Evolutionary conservation across 2,113 vertebrate genomes (phyloP), one percentile per base, ranked within the genome.

Genomic region (Dicentrarchus labrax): DNA sequence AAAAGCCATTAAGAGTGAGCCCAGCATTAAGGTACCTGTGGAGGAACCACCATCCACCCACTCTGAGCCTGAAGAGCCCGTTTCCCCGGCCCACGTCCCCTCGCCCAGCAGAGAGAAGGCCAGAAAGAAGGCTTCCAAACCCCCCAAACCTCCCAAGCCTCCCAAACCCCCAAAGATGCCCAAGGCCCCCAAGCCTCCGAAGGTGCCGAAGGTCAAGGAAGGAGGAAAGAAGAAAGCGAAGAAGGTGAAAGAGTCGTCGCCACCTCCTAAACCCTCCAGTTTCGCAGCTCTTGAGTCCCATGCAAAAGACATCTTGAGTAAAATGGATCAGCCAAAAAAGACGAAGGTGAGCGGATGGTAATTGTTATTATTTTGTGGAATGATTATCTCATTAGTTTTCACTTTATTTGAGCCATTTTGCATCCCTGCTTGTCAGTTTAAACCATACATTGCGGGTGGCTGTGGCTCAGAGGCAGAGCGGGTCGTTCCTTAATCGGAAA

Each of bases 261-360:
- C 94, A 9, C 96, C 96, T 0, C 96, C 96, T 16, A 97, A 97
- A 92, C 96, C 97, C 78, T 98, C 97, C 17, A 96, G 97, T 79
- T 95, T 99, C 0, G 97, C 98, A 73, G 95, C 98, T 71, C 95
- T 98, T 0, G 98, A 99, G 94, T 97, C 98, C 22, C 98, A 99
- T 67, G 97, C 97, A 0, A 99, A 99, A 90, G 98, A 99, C 89
- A 97, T 98, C 17, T 84, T 99, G 73, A 97, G 97, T 85, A 98
- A 99, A 94, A 98, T 98, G 30, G 98, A 99, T 88, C 97, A 97
- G 6, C 96, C 97, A 72, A 99, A 98, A 94, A 99, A 99, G 92
- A 95, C 95, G 1, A 98, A 97, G 96, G 97, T 98, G 76, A 86
- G 96, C 16, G 39, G 4, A 51, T 15, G 16, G 2, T 22, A 13